Evolutionary conservation across 2,113 vertebrate genomes (phyloP).

Genomic region (Malurus elegans): DNA sequence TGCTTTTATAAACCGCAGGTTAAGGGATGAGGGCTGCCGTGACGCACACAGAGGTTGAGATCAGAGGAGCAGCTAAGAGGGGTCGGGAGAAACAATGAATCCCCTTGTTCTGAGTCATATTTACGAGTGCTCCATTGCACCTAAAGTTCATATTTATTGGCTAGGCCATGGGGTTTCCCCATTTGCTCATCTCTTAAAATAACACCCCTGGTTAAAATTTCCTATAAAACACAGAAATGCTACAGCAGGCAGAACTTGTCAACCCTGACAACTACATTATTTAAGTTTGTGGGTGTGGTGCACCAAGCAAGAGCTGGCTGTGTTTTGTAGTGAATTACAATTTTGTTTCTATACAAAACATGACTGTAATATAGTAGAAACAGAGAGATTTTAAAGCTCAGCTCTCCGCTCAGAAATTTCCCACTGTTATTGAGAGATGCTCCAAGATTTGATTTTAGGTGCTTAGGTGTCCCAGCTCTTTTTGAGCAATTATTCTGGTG

Average conservation of each 20-base stretch:
- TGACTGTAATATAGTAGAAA: background rate
- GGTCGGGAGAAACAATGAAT: conserved; percentile 71
- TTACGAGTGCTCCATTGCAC: conserved; percentile 78
- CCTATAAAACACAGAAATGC: conserved; percentile 63
- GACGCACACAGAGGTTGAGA: conserved; percentile 74
- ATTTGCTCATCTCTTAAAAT: conserved; percentile 82
- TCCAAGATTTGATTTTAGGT: background rate
- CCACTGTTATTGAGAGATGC: background rate
- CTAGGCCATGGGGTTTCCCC: conserved; percentile 73
- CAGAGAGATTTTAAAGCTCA: background rate
- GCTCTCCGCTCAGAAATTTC: background rate
- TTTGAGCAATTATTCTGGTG: background rate
- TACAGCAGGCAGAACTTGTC: conserved; percentile 58
- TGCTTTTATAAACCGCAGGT: conserved; percentile 73
- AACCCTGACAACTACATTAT: conserved; percentile 64
- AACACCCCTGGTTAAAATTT: conserved; percentile 73
- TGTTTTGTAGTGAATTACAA: conserved; percentile 19
- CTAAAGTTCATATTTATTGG: conserved; percentile 79
- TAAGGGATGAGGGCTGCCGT: conserved; percentile 73
- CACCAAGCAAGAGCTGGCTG: background rate
- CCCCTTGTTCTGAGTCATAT: conserved; percentile 77
- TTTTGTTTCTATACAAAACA: conserved; percentile 4
- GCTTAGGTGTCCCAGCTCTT: background rate
- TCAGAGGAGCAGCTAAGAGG: conserved; percentile 71
- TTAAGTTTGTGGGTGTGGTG: conserved; percentile 50